Percentiles rank a stretch among this genome's conserved stretches.
These are phyloP conservation scores for Pterois miles DNA, from an alignment of 2,797 vertebrate species.

Conservation along the genomic window DNA sequence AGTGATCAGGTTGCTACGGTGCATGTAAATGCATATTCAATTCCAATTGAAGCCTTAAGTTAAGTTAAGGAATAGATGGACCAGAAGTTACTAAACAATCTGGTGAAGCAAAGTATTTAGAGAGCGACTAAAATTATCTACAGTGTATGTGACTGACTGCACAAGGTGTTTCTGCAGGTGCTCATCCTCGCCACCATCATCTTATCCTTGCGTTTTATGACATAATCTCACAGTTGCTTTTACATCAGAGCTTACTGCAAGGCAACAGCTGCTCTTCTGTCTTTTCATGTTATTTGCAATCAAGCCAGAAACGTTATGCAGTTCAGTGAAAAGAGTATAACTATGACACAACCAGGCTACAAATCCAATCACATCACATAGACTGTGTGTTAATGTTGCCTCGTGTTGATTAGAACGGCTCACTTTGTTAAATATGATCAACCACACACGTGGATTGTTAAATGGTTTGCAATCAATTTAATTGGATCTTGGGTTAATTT, in stretches of 20 bases:
- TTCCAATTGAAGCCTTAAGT: no score
- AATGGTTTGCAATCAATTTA: conserved; percentile 19
- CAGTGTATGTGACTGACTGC: no score
- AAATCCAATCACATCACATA: not conserved
- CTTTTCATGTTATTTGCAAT: conserved; percentile 3
- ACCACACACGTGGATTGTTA: not conserved
- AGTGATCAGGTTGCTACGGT: no score
- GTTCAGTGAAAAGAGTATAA: not conserved
- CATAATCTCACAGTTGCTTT: not conserved
- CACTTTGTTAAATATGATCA: conserved; percentile 5
- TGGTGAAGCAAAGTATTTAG: no score
- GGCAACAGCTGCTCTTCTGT: conserved; percentile 5
- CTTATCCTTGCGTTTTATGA: not conserved
- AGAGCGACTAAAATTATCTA: no score
- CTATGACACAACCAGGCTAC: not conserved
- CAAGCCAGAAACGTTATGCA: not conserved
- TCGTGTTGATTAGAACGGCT: conserved; percentile 4
- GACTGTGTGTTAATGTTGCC: not conserved
- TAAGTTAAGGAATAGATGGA: no score
- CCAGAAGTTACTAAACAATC: no score
- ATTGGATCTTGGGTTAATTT: conserved; percentile 18
- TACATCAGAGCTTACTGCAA: not conserved
- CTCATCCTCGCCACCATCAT: not conserved
- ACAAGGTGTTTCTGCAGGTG: not conserved
- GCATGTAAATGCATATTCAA: no score